phyloP scores from a whole-genome alignment of 2,797 vertebrate species.

The Masticophis lateralis region DNA sequence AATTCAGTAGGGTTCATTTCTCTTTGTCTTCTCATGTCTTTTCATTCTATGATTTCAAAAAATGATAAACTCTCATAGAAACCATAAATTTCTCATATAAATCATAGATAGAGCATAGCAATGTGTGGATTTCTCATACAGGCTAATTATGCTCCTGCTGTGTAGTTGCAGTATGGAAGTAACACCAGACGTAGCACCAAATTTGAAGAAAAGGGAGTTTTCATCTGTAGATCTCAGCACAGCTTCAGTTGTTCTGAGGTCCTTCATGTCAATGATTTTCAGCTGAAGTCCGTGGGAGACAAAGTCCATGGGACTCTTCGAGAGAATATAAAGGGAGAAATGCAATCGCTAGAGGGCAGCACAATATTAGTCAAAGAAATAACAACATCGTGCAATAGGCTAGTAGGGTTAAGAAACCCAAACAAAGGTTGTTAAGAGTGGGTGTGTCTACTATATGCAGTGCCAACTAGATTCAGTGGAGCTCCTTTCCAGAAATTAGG shows the following conservation, averaged over 20 bases:
- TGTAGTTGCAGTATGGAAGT: neutral
- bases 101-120: neutral
- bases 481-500: neutral
- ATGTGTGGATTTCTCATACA: neutral
- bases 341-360: constrained; percentile 39
- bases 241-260: neutral
- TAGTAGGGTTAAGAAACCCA: neutral
- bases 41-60: neutral
- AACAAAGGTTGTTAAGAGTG: neutral
- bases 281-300: neutral
- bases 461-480: neutral
- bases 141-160: neutral
- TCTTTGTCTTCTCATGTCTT: neutral
- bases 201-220: neutral
- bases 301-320: rapidly evolving
- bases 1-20: neutral
- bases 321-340: rapidly evolving
- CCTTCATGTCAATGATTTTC: neutral
- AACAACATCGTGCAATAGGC: neutral
- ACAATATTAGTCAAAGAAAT: rapidly evolving
- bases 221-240: neutral
- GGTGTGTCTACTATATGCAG: neutral
- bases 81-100: neutral
- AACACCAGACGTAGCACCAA: neutral
- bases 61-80: no score